A percentile compares a stretch with the other conserved stretches of the same genome.
Conservation (phyloP, 2,888 invertebrate genomes). For the Monoplex corrugatus region DNA sequence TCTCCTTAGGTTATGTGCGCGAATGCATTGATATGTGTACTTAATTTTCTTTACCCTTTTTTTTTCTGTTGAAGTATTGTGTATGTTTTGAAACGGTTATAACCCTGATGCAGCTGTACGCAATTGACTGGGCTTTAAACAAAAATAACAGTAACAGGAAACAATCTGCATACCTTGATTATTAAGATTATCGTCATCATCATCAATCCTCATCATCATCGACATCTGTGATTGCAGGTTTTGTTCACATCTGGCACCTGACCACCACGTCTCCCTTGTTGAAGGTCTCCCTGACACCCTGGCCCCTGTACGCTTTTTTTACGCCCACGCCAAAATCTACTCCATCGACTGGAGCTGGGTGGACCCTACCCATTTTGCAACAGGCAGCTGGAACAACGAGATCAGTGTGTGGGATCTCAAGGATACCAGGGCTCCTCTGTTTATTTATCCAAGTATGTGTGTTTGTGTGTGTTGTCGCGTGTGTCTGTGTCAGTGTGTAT, state of each 20-base stretch:
- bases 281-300: not conserved
- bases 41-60: not conserved
- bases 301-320: conserved; percentile 48
- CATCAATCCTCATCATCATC: too few relatives aligned
- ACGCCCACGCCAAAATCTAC: conserved; percentile 49
- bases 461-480: not conserved
- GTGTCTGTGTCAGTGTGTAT: too few relatives aligned
- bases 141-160: too few relatives aligned
- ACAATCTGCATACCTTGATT: too few relatives aligned
- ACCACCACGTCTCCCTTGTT: conserved; percentile 51
- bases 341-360: conserved; percentile 50
- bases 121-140: too few relatives aligned
- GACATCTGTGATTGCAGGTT: conserved; percentile 50
- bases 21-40: too few relatives aligned
- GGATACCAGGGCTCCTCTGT: not conserved
- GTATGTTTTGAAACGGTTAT: not conserved
- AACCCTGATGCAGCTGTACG: not conserved
- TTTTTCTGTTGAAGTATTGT: not conserved
- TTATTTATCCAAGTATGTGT: not conserved
- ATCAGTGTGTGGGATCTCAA: conserved; percentile 51
- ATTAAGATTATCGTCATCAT: too few relatives aligned
- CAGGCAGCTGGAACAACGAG: conserved; percentile 50
- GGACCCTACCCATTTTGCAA: conserved; percentile 50
- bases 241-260: conserved; percentile 54
- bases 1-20: too few relatives aligned